Conservation (phyloP, 2,888 invertebrate genomes). For the Phytoseiulus persimilis region DNA sequence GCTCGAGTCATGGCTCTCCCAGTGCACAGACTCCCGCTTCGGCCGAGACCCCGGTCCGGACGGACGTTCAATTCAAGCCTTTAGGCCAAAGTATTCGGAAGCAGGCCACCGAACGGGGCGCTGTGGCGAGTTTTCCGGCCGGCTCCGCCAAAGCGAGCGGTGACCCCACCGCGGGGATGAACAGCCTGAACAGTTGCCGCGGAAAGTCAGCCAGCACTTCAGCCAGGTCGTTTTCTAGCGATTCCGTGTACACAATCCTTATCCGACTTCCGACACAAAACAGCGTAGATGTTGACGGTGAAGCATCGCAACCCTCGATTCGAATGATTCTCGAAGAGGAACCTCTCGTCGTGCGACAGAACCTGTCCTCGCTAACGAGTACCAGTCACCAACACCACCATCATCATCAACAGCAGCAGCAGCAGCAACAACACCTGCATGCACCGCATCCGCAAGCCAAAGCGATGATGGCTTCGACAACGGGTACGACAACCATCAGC, state of each 20-base stretch:
- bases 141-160: slow-evolving; percentile 44
- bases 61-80: slow-evolving; percentile 50
- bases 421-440: neutral
- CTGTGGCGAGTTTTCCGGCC: slow-evolving; percentile 43
- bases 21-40: slow-evolving; percentile 58
- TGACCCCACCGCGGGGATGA: slow-evolving; percentile 42
- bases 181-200: slow-evolving; percentile 41
- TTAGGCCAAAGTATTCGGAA: slow-evolving; percentile 61
- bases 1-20: slow-evolving; percentile 46
- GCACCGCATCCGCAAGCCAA: slow-evolving; percentile 29
- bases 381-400: slow-evolving; percentile 44
- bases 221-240: slow-evolving; percentile 40
- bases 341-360: slow-evolving; percentile 38
- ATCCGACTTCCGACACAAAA: slow-evolving; percentile 60
- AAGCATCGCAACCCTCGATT: slow-evolving; percentile 46
- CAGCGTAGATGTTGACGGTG: slow-evolving; percentile 54
- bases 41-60: slow-evolving; percentile 72
- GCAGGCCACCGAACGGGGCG: slow-evolving; percentile 45
- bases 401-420: neutral
- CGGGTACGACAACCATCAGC: slow-evolving; percentile 22
- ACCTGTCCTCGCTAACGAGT: slow-evolving; percentile 48
- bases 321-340: slow-evolving; percentile 47
- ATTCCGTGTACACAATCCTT: slow-evolving; percentile 76
- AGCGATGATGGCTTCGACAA: slow-evolving; percentile 26
- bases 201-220: neutral